Percentiles rank a stretch among this genome's conserved stretches.
These are phyloP conservation scores for Danio kyathit DNA, from an alignment of 2,797 vertebrate genomes.

Conservation along the genomic window DNA sequence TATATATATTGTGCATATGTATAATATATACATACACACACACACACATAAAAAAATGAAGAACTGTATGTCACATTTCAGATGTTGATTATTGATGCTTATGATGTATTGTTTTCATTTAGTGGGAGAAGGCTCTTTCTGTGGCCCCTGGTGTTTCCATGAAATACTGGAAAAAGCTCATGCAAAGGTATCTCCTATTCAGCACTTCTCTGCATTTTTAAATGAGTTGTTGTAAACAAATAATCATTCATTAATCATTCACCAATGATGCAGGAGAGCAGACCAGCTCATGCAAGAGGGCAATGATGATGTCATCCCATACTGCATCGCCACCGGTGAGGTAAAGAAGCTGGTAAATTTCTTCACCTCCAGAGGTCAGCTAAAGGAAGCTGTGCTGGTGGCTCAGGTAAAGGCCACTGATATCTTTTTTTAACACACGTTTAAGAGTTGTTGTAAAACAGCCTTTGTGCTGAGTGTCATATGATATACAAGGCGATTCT, in stretches of 20 bases:
- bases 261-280: constrained; percentile 81
- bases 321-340: constrained; percentile 91
- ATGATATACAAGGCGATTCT: background rate
- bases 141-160: constrained; percentile 95
- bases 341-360: constrained; percentile 90
- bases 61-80: too few species aligned
- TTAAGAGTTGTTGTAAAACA: background rate
- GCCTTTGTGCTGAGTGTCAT: background rate
- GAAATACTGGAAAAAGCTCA: constrained; percentile 97
- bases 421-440: background rate
- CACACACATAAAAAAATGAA: too few species aligned
- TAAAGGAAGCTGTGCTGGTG: constrained; percentile 91
- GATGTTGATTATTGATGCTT: background rate
- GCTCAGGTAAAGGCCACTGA: constrained; percentile 83
- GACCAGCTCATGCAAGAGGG: constrained; percentile 95
- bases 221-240: background rate
- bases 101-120: constrained; percentile 42
- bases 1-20: too few species aligned
- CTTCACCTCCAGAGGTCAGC: constrained; percentile 92
- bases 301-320: constrained; percentile 92
- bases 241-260: background rate
- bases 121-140: constrained; percentile 98
- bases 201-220: background rate
- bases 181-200: constrained; percentile 87
- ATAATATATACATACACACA: too few species aligned